These are phyloP conservation scores for Pedetes capensis DNA, from an alignment of 2,113 vertebrate genomes.

Conservation along the genomic window DNA sequence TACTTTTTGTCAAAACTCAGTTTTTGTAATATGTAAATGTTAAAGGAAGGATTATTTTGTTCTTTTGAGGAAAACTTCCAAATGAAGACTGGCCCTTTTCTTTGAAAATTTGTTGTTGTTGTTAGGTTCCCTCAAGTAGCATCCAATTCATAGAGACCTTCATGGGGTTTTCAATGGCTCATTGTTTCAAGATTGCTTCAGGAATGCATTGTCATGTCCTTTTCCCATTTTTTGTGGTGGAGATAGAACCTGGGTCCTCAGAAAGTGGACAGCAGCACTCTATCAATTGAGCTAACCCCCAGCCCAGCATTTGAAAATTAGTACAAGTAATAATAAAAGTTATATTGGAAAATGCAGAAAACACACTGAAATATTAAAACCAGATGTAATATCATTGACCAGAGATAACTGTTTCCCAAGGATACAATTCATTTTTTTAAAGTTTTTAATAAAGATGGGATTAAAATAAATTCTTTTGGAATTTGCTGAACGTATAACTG, in stretches of 20 bases:
- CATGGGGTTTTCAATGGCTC: too few species aligned
- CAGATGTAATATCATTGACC: neutral
- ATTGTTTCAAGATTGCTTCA: too few species aligned
- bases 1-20: neutral
- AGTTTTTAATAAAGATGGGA: slow-evolving; percentile 11
- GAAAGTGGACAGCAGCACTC: too few species aligned
- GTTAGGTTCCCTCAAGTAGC: too few species aligned
- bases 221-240: too few species aligned
- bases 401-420: neutral
- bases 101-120: slow-evolving; percentile 20
- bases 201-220: too few species aligned
- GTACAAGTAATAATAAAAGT: neutral
- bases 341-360: neutral
- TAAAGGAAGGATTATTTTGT: neutral
- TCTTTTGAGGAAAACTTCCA: neutral
- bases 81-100: neutral
- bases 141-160: too few species aligned
- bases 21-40: neutral
- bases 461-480: slow-evolving; percentile 7
- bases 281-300: too few species aligned
- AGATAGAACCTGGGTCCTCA: too few species aligned
- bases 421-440: neutral
- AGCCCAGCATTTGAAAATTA: slow-evolving; percentile 36
- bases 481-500: neutral
- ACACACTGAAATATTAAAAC: neutral